A percentile compares a stretch with the other conserved stretches of the same genome.
These are phyloP conservation scores for Beaufortia kweichowensis DNA, from an alignment of 2,113 vertebrate species.

Conservation along the genomic window DNA sequence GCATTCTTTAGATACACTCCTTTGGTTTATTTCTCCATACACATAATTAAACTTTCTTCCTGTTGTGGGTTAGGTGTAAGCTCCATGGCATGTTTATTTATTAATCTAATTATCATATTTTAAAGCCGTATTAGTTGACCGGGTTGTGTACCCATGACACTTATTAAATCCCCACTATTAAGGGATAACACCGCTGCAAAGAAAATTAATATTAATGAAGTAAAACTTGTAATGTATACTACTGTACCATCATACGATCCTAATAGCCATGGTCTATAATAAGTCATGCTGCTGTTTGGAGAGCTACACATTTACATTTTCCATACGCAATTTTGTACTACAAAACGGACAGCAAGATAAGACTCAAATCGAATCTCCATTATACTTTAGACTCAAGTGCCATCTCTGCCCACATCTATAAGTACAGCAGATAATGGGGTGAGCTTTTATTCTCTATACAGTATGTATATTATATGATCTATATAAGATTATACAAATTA, in stretches of 20 bases:
- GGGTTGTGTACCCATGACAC: no score
- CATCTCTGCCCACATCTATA: not conserved
- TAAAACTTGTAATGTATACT: no score
- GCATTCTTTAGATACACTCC: not conserved
- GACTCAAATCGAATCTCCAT: not conserved
- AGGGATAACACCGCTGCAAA: no score
- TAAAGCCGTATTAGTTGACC: no score
- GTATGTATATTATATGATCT: no score
- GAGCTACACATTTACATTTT: not conserved
- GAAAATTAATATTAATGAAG: no score
- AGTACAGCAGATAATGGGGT: not conserved
- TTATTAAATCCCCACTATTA: no score
- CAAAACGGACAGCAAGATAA: not conserved
- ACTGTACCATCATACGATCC: no score
- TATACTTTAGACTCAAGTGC: not conserved
- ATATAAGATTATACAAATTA: not conserved
- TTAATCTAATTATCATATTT: no score
- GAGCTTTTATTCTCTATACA: not conserved
- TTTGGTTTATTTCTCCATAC: not conserved
- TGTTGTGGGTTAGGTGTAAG: no score
- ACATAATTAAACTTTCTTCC: no score
- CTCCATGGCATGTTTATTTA: no score
- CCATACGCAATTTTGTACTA: not conserved
- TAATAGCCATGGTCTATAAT: not conserved
- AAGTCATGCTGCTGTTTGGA: not conserved